Evolutionary conservation across 1,140 invertebrate species (phyloP).

Genomic region (Drosophila orena): DNA sequence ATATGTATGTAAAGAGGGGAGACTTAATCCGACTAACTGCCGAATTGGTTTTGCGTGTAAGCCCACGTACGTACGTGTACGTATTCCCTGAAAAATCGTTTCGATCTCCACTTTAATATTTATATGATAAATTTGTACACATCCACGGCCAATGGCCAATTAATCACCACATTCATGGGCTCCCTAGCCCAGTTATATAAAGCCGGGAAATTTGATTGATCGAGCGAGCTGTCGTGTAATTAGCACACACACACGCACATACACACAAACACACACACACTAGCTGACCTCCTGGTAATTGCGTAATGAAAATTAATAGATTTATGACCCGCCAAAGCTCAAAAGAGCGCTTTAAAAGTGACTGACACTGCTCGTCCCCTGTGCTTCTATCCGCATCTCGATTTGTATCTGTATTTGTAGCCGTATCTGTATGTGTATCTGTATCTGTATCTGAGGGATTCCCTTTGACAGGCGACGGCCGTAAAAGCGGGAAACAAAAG

Average conservation of each 20-base stretch:
- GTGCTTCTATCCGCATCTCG: no score
- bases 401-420: background rate
- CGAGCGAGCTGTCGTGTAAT: slow-evolving; percentile 49
- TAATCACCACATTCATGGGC: slow-evolving; percentile 71
- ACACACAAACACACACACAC: slow-evolving; percentile 3
- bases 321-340: slow-evolving; percentile 49
- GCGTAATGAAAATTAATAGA: slow-evolving; percentile 66
- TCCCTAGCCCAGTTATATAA: slow-evolving; percentile 49
- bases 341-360: slow-evolving; percentile 39
- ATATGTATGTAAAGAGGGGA: slow-evolving; percentile 2
- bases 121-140: slow-evolving; percentile 38
- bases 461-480: slow-evolving; percentile 25
- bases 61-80: slow-evolving; percentile 11
- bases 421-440: background rate
- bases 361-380: background rate
- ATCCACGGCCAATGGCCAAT: slow-evolving; percentile 54
- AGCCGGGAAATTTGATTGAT: slow-evolving; percentile 64
- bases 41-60: slow-evolving; percentile 23
- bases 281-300: slow-evolving; percentile 67
- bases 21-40: slow-evolving; percentile 46
- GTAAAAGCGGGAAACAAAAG: slow-evolving; percentile 11
- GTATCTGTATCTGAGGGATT: slow-evolving; percentile 18
- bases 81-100: slow-evolving; percentile 7
- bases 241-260: slow-evolving; percentile 38
- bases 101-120: slow-evolving; percentile 37